Conservation (phyloP, 2,113 vertebrate species). For the Phycodurus eques region DNA sequence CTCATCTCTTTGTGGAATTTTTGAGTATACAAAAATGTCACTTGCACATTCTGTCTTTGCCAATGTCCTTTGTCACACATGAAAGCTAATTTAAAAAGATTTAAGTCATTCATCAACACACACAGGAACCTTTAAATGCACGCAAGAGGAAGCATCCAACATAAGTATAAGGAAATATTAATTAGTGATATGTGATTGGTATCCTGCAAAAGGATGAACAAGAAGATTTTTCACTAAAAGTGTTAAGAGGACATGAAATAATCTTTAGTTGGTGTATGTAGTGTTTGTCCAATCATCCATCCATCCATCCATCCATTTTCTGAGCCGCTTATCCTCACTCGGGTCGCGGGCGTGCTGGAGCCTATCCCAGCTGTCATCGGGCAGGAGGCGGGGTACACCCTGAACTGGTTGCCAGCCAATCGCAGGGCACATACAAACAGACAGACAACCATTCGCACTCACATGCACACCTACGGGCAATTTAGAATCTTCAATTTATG, state of each 20-base stretch:
- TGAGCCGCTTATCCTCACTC: too few species aligned
- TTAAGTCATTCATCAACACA: background rate
- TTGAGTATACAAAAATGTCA: background rate
- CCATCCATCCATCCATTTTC: too few species aligned
- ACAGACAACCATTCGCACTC: too few species aligned
- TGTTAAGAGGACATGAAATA: background rate
- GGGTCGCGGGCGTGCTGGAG: too few species aligned
- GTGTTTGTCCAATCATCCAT: too few species aligned
- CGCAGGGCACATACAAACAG: too few species aligned
- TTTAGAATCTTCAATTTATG: too few species aligned
- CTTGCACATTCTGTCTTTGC: background rate
- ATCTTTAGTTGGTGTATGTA: background rate
- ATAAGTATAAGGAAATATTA: background rate
- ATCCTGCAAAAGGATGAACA: background rate
- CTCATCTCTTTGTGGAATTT: slow-evolving; percentile 38
- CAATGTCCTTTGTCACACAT: background rate
- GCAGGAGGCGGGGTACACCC: too few species aligned
- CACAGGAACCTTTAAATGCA: background rate
- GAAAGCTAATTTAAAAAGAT: background rate
- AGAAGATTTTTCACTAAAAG: background rate
- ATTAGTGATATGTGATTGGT: background rate
- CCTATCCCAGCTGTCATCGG: too few species aligned
- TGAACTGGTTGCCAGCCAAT: too few species aligned
- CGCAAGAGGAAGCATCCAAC: background rate
- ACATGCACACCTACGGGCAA: too few species aligned